phyloP scores from a whole-genome alignment of 2,797 vertebrate species.

The Poeciliopsis gracilis region DNA sequence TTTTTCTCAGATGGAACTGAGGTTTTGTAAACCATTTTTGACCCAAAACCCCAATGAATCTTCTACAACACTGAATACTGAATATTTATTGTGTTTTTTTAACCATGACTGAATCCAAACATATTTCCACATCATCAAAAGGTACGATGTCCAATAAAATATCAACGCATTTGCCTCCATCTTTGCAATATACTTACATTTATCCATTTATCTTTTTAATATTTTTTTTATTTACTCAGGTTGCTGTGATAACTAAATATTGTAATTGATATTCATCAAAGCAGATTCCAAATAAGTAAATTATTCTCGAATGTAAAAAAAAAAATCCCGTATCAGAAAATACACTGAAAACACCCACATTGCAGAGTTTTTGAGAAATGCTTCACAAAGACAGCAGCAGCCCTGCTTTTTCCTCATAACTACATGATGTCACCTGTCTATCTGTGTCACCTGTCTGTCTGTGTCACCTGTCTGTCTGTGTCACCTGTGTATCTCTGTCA shows the following conservation, averaged over 20 bases:
- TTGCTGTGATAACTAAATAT: background rate
- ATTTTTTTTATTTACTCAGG: background rate
- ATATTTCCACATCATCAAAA: background rate
- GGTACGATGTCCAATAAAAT: background rate
- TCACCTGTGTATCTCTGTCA: too few relatives aligned
- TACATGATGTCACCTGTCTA: background rate
- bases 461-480: too few relatives aligned
- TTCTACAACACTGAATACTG: background rate
- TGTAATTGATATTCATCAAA: background rate
- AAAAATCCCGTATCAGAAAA: background rate
- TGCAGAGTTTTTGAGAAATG: background rate
- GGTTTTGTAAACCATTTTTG: background rate
- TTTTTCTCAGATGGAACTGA: background rate
- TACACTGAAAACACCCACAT: background rate
- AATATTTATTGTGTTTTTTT: background rate
- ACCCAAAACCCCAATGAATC: background rate
- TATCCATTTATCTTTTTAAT: too few relatives aligned
- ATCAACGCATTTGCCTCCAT: background rate
- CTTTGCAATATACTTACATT: background rate
- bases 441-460: too few relatives aligned
- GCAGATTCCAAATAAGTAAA: background rate
- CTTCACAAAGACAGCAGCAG: background rate
- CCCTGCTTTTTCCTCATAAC: background rate
- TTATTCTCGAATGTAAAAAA: background rate
- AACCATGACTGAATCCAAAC: background rate